Conservation (phyloP, 2,888 invertebrate genomes). For the Synergus gifuensis region DNA sequence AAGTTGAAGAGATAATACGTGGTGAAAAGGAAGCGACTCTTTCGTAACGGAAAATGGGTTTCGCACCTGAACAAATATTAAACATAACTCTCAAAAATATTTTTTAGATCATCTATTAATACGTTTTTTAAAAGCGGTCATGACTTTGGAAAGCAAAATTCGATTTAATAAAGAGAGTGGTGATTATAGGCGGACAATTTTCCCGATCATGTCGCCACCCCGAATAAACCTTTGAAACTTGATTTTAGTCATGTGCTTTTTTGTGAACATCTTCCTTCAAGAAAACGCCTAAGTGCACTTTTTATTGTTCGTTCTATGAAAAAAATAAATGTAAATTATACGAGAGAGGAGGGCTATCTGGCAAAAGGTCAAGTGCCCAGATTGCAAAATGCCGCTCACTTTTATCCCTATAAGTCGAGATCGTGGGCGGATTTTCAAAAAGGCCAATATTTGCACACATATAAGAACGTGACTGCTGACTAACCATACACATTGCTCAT, state of each 20-base stretch:
- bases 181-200: no score
- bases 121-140: background rate
- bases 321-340: background rate
- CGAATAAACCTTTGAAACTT: no score
- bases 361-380: slow-evolving; percentile 1
- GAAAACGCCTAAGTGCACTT: background rate
- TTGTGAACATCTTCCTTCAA: background rate
- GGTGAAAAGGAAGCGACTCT: background rate
- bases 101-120: background rate
- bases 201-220: no score
- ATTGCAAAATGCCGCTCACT: background rate
- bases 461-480: background rate
- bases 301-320: background rate
- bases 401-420: background rate
- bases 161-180: no score
- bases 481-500: slow-evolving; percentile 5
- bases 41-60: background rate
- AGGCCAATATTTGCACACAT: slow-evolving; percentile 1
- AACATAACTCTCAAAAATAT: background rate
- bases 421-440: slow-evolving; percentile 3
- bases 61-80: background rate
- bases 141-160: background rate
- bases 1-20: slow-evolving; percentile 28
- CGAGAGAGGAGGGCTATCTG: background rate
- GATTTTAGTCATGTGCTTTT: background rate